Evolutionary conservation across 2,113 vertebrate genomes (phyloP), one percentile per base, ranked within the genome.

Genomic region (Heterochromis multidens): DNA sequence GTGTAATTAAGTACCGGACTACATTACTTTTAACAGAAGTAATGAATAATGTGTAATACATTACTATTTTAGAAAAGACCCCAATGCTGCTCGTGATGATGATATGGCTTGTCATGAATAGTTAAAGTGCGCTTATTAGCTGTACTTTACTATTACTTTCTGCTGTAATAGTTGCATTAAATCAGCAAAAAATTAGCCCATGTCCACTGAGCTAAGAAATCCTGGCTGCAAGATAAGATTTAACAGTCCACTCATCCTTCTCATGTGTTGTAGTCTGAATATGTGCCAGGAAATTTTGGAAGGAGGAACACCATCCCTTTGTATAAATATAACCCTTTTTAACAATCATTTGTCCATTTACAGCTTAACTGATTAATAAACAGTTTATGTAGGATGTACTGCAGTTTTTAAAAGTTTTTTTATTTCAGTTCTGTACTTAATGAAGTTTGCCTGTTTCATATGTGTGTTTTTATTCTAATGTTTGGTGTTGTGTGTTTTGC

Each of bases 81-180:
- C 37, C 33, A 1, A 4, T 6, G 23, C 37, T 0, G 0, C 40
- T 25, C 17, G 0, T 67, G 23, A 17, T 13, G 63, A 43, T 0
- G 3, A 13, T 12, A 43, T 43, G 40, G 40, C 12, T 43, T 43
- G 40, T 43, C 13, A n/a, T 43, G 25, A 67, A 67, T 43, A 67
- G 40, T 67, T 25, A 67, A 46, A 70, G 63, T 46, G 37, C 2
- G 37, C 37, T 40, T 40, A 5, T 10, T 40, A 40, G 10, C 10
- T 70, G 46, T 1, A 70, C 37, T 70, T 70, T 2, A 72, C 14
- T 49, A 17, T 49, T 16, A 16, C 16, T 49, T 49, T 49, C 14
- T 49, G 46, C 46, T 17, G 16, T 49, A 49, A 49, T 6, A 49
- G 46, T 49, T 49, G 37, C 23, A 27, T 46, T 27, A 27, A 37